Conservation (phyloP, 1,140 invertebrate genomes). For the Wiebesia pumilae region DNA sequence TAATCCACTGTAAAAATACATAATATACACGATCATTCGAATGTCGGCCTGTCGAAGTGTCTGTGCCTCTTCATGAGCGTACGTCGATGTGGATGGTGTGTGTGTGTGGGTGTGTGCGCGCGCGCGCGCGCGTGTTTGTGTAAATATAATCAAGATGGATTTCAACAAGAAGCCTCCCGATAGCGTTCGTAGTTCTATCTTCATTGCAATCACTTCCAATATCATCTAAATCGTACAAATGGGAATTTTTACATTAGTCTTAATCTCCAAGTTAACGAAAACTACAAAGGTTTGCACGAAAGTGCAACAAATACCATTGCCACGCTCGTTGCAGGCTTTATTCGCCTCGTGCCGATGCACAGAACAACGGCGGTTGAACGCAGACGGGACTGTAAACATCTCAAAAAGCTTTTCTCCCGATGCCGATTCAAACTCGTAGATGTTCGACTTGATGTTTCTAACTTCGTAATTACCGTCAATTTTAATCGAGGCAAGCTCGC, state of each 20-base stretch:
- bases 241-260: not conserved
- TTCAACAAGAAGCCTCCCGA: slow-evolving; percentile 10
- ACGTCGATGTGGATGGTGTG: no score
- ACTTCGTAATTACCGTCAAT: slow-evolving; percentile 4
- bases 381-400: slow-evolving; percentile 19
- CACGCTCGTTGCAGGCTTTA: not conserved
- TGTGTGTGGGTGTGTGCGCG: not conserved
- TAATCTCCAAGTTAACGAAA: not conserved
- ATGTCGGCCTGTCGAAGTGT: no score
- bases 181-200: not conserved
- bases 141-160: not conserved
- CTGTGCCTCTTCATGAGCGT: no score
- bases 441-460: not conserved
- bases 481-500: not conserved
- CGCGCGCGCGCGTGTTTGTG: not conserved
- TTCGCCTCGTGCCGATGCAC: slow-evolving; percentile 6
- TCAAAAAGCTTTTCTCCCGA: slow-evolving; percentile 3
- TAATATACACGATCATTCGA: not conserved
- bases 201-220: not conserved
- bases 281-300: no score
- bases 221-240: not conserved
- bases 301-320: slow-evolving; percentile 8
- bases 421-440: not conserved
- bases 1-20: not conserved
- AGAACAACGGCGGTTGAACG: slow-evolving; percentile 6